Evolutionary conservation across 2,113 vertebrate species (phyloP).

Genomic region (Diadophis punctatus): DNA sequence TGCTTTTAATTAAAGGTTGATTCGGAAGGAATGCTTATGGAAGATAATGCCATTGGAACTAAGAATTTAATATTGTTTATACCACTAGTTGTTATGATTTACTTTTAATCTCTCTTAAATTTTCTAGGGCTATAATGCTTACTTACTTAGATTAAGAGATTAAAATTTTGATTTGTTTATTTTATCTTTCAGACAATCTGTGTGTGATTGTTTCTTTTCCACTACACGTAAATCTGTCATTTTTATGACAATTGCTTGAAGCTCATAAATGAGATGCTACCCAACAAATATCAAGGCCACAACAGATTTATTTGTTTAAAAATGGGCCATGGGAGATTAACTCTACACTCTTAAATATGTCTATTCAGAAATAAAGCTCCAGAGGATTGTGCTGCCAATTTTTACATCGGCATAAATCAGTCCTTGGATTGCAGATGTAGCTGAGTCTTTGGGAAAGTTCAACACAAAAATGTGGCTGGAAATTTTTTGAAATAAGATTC

Average conservation of each 20-base stretch:
- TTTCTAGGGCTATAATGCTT: neutral
- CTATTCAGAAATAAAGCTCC: neutral
- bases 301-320: neutral
- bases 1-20: slow-evolving; percentile 1
- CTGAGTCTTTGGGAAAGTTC: neutral
- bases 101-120: neutral
- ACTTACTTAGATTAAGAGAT: neutral
- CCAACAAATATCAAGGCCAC: neutral
- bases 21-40: neutral
- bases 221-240: neutral
- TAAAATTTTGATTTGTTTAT: neutral
- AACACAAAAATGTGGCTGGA: neutral
- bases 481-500: neutral
- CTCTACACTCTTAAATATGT: neutral
- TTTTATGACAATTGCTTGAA: neutral
- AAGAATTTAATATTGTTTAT: neutral
- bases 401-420: neutral
- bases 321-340: neutral
- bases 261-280: neutral
- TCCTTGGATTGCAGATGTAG: neutral
- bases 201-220: neutral
- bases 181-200: neutral
- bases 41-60: neutral
- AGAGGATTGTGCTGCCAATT: neutral
- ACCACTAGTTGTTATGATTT: neutral